Evolutionary conservation across 2,888 invertebrate species (phyloP).

Genomic region (Rutpela maculata): DNA sequence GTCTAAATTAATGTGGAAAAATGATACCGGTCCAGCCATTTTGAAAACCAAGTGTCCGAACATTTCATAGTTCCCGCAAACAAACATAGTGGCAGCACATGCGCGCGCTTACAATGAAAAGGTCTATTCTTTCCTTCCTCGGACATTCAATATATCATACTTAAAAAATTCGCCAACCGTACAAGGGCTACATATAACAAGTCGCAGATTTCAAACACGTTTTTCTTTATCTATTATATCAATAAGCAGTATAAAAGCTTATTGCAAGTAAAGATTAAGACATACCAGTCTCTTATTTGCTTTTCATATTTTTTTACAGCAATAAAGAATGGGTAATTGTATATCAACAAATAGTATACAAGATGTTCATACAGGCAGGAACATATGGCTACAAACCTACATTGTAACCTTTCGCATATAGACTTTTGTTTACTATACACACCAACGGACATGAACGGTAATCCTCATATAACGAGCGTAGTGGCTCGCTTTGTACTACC

Average conservation of each 20-base stretch:
- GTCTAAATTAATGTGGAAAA: too few species aligned
- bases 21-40: too few species aligned
- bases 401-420: conserved; percentile 12
- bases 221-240: conserved; percentile 2
- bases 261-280: conserved; percentile 25
- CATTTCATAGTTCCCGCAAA: too few species aligned
- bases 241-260: not conserved
- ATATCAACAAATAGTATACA: conserved; percentile 14
- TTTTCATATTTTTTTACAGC: conserved; percentile 21
- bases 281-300: conserved; percentile 34
- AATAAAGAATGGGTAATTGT: conserved; percentile 35
- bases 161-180: not conserved
- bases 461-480: conserved; percentile 46
- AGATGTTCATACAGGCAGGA: conserved; percentile 18
- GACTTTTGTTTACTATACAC: conserved; percentile 33
- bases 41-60: too few species aligned
- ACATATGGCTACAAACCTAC: conserved; percentile 7
- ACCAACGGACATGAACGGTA: conserved; percentile 38
- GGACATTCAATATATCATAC: too few species aligned
- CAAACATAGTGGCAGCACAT: too few species aligned
- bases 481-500: conserved; percentile 21
- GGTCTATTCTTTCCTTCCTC: too few species aligned
- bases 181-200: conserved; percentile 4
- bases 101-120: too few species aligned
- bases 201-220: conserved; percentile 16